Percentiles rank a stretch among this genome's conserved stretches.
Evolutionary conservation across 2,888 invertebrate genomes (phyloP).

Genomic region (Himalopsyche tibetana): DNA sequence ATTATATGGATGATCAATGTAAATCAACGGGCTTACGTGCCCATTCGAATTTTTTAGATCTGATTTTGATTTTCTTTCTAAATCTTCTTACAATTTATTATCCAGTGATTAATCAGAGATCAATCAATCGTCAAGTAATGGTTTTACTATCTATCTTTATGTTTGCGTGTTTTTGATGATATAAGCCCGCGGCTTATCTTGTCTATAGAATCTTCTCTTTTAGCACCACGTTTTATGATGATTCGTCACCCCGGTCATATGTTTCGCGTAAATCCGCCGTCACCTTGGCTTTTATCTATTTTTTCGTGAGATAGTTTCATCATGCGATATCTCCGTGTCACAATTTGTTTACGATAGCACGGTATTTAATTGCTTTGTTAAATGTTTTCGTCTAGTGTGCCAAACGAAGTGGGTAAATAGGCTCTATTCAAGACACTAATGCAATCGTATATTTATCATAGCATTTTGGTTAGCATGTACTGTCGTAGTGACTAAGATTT

Average conservation of each 20-base stretch:
- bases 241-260: background rate
- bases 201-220: too few species aligned
- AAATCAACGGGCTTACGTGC: too few species aligned
- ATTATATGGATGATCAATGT: too few species aligned
- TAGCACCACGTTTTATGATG: background rate
- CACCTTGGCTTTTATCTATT: background rate
- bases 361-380: background rate
- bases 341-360: background rate
- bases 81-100: too few species aligned
- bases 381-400: background rate
- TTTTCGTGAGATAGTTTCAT: conserved; percentile 12
- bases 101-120: too few species aligned
- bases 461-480: background rate
- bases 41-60: too few species aligned
- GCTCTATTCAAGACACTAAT: background rate
- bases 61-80: too few species aligned
- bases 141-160: too few species aligned
- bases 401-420: conserved; percentile 6
- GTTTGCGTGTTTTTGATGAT: too few species aligned
- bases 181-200: too few species aligned
- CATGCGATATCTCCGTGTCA: background rate
- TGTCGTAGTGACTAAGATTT: background rate
- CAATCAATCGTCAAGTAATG: too few species aligned
- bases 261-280: background rate
- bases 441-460: background rate